phyloP scores from a whole-genome alignment of 2,797 vertebrate genomes.

The Percopsis omiscomaycus region DNA sequence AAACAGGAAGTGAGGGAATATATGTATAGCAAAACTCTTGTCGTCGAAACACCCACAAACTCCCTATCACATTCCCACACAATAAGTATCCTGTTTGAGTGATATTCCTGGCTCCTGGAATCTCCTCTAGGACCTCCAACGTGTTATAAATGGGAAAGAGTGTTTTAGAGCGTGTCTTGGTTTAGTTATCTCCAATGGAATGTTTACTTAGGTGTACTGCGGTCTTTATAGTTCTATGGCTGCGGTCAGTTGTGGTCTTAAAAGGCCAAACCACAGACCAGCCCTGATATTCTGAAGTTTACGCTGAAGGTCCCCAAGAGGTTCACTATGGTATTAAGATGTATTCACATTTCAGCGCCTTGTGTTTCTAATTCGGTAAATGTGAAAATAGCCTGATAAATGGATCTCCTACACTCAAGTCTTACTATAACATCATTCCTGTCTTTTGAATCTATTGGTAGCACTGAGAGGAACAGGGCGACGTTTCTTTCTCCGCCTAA shows the following conservation, averaged over 20 bases:
- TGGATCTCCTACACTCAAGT: no score
- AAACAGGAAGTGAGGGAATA: slow-evolving; percentile 2
- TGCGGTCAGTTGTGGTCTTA: neutral
- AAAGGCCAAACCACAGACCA: slow-evolving; percentile 1
- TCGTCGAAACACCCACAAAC: slow-evolving; percentile 33
- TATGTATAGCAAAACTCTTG: slow-evolving; percentile 3
- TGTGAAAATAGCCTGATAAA: no score
- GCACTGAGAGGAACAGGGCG: no score
- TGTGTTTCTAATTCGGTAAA: no score
- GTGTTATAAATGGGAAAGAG: slow-evolving; percentile 14
- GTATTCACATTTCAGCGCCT: no score
- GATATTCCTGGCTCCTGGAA: slow-evolving; percentile 36
- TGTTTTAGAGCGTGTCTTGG: slow-evolving; percentile 9
- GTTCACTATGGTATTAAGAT: no score
- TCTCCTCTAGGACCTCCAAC: slow-evolving; percentile 17
- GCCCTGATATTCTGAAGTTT: no score
- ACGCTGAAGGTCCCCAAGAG: no score
- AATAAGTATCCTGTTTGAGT: slow-evolving; percentile 39
- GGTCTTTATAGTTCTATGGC: slow-evolving; percentile 2
- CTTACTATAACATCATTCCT: no score
- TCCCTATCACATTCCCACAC: slow-evolving; percentile 41
- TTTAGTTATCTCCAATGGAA: slow-evolving; percentile 7
- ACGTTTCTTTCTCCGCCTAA: no score
- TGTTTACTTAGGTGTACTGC: slow-evolving; percentile 47
- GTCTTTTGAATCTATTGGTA: no score